Conservation (phyloP, 92 coral and sea anemone genomes). For the Parazoanthus darwini region DNA sequence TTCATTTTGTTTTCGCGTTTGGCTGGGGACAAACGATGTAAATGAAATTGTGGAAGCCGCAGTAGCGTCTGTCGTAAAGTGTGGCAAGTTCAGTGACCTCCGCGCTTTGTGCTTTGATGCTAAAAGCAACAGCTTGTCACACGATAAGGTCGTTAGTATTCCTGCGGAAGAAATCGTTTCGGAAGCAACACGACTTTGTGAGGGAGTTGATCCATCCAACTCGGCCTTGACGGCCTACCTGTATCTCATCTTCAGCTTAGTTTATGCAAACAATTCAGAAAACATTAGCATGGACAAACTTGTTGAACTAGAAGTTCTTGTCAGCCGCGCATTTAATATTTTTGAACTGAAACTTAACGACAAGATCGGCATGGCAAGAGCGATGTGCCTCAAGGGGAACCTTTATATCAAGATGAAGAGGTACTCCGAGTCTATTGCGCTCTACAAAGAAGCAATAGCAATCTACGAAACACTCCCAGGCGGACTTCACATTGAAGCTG, state of each 20-base stretch:
- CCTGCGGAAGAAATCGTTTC: conserved; percentile 33
- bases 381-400: neutral
- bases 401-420: conserved; percentile 8
- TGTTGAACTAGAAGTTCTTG: conserved; percentile 22
- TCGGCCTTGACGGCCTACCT: conserved; percentile 9
- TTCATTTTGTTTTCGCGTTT: conserved; percentile 19
- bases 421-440: conserved; percentile 11
- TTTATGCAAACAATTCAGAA: neutral
- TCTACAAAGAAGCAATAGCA: conserved; percentile 7
- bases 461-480: conserved; percentile 6
- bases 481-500: conserved; percentile 33
- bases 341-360: conserved; percentile 22
- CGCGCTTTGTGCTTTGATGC: conserved; percentile 3
- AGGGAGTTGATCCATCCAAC: conserved; percentile 24
- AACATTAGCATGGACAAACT: neutral
- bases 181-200: conserved; percentile 24
- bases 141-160: conserved; percentile 16
- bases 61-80: neutral
- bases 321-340: conserved; percentile 1
- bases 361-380: conserved; percentile 33
- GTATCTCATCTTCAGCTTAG: conserved; percentile 22
- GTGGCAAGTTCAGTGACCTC: conserved; percentile 6
- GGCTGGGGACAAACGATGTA: conserved; percentile 20
- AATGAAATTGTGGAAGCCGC: conserved; percentile 13
- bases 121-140: conserved; percentile 11